A percentile compares a stretch with the other conserved stretches of the same genome.
Conservation (phyloP, 1,140 invertebrate species). For the Habropoda laboriosa region DNA sequence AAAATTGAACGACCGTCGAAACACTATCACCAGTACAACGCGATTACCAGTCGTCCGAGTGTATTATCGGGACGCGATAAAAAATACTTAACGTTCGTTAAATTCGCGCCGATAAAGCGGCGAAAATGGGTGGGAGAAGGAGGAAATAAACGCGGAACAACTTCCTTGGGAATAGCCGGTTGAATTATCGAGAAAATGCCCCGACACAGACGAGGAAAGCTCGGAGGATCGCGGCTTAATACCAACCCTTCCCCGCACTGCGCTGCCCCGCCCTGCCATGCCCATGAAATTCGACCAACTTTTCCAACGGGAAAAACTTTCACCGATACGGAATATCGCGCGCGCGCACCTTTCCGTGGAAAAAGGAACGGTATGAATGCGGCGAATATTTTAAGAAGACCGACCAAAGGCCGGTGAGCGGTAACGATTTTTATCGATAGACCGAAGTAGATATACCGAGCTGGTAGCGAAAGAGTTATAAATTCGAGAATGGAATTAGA, state of each 20-base stretch:
- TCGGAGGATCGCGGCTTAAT: no score
- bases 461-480: background rate
- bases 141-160: background rate
- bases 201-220: background rate
- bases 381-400: background rate
- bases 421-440: background rate
- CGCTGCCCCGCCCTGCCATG: no score
- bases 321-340: background rate
- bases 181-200: background rate
- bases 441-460: no score
- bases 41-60: background rate
- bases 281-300: background rate
- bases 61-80: background rate
- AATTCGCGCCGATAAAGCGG: background rate
- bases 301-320: background rate
- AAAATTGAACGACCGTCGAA: conserved; percentile 36
- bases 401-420: background rate
- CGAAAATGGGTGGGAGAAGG: background rate
- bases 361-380: no score
- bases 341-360: no score
- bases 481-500: background rate
- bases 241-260: no score
- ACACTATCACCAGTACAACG: background rate
- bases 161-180: background rate
- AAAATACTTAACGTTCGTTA: background rate